Base-by-base conservation (phyloP, 2,888 invertebrate species). In the Drosophila subsilvestris region DNA sequence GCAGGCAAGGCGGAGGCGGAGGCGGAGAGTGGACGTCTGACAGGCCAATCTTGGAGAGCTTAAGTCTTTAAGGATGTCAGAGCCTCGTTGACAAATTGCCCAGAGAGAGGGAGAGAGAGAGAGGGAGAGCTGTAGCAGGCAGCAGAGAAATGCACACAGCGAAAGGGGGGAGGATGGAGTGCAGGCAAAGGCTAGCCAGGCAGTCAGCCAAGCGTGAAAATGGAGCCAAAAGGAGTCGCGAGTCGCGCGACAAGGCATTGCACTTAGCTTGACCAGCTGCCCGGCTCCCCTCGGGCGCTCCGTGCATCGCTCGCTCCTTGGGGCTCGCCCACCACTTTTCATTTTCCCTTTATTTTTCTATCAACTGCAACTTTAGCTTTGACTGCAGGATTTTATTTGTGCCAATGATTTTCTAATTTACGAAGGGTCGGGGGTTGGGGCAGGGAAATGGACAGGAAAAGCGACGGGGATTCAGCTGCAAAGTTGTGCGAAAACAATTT, bases 321-420 rank as follows among this genome's bases (percentile, higher is more conserved):
- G 25, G 25, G 25, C 6, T 25, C 6, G 5, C 20, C 20, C 20
- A 0, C 25, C 25, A 5, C 25, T 25, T 25, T 25, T 25, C 25
- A 25, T 32, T 12, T 12, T 5, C 12, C 12, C 2, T 14, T 12
- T 12, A 5, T 32, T 32, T 37, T 37, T 37, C 37, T 37, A 37
- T 37, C 59, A 66, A 77, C 71, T 74, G 68, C 75, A 73, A 63
- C 77, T 74, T 70, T 61, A 29, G 73, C 77, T 63, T 63, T 68
- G 65, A 48, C 62, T 78, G 67, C 69, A 70, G 74, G 79, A 63
- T 83, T 75, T 86, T 86, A 83, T 83, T 80, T 86, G 80, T 80
- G 74, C 74, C 83, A 83, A 86, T 83, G 83, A 86, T 83, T 83
- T 83, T 86, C 83, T 86, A 86, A 86, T 80, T 80, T 77, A 61